Evolutionary conservation across 2,888 invertebrate species (phyloP).

Genomic region (Melanostoma mellinum): DNA sequence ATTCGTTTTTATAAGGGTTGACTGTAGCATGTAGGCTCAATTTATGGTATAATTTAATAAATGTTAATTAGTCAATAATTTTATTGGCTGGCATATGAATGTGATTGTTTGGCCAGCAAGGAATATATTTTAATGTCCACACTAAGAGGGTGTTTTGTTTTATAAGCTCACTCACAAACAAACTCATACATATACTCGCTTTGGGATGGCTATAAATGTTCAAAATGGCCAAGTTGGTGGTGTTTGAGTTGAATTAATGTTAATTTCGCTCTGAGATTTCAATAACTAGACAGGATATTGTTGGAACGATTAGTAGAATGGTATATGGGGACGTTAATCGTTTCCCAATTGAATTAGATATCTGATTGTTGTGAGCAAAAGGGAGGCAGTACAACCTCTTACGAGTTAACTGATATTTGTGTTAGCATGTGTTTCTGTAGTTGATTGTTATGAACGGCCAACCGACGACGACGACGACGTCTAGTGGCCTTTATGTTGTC

Average conservation of each 20-base stretch:
- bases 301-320: no score
- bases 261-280: constrained; percentile 22
- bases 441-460: constrained; percentile 32
- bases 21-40: constrained; percentile 27
- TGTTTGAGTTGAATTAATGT: constrained; percentile 28
- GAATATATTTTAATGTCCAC: no score
- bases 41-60: constrained; percentile 58
- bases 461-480: constrained; percentile 1
- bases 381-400: background rate
- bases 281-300: background rate
- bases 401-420: background rate
- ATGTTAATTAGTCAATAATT: constrained; percentile 64
- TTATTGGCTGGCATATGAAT: constrained; percentile 50
- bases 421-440: background rate
- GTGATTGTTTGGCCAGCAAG: constrained; percentile 23
- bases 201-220: background rate
- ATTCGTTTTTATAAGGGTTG: background rate
- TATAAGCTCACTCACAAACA: no score
- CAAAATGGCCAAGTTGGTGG: constrained; percentile 7
- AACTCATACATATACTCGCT: no score
- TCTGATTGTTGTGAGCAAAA: background rate
- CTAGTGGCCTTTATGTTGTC: constrained; percentile 34
- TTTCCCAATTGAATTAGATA: background rate
- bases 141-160: no score
- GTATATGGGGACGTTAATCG: no score